These are phyloP conservation scores for Nephrocerus scutellatus DNA, from an alignment of 2,888 invertebrate genomes.

Conservation along the genomic window DNA sequence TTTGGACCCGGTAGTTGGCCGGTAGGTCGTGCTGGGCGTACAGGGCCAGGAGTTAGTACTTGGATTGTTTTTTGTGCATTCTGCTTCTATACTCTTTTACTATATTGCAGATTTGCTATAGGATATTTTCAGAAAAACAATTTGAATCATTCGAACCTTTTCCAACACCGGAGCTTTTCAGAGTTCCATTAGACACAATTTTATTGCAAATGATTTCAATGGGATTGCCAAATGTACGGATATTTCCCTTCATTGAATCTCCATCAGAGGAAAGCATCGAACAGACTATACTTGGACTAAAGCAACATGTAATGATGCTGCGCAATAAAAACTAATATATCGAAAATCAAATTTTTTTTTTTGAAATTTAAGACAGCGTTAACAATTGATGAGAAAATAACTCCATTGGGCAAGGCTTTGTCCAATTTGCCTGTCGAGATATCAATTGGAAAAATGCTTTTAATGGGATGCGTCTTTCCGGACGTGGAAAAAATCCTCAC, in stretches of 20 bases:
- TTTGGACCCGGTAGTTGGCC: no score
- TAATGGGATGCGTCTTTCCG: constrained; percentile 82
- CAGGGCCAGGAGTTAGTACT: constrained; percentile 80
- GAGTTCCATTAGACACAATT: constrained; percentile 89
- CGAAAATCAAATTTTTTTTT: neutral
- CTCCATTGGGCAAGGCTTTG: constrained; percentile 77
- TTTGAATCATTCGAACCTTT: constrained; percentile 72
- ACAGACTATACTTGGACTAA: constrained; percentile 75
- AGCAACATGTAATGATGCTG: constrained; percentile 76
- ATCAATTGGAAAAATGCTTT: constrained; percentile 89
- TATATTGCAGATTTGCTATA: constrained; percentile 61
- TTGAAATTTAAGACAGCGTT: constrained; percentile 77
- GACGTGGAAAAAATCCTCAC: constrained; percentile 84
- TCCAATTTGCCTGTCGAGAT: constrained; percentile 91
- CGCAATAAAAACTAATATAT: neutral
- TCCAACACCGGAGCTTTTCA: constrained; percentile 86
- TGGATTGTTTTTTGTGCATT: no score
- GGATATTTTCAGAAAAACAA: constrained; percentile 79
- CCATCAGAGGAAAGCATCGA: constrained; percentile 79
- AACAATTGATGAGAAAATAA: constrained; percentile 70
- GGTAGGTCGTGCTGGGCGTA: constrained; percentile 91
- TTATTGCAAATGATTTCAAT: constrained; percentile 89
- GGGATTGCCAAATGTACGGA: constrained; percentile 81
- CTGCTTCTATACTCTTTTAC: neutral
- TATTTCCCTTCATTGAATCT: constrained; percentile 94